Conservation (phyloP, 1,140 invertebrate species). For the Drosophila kanapiae region DNA sequence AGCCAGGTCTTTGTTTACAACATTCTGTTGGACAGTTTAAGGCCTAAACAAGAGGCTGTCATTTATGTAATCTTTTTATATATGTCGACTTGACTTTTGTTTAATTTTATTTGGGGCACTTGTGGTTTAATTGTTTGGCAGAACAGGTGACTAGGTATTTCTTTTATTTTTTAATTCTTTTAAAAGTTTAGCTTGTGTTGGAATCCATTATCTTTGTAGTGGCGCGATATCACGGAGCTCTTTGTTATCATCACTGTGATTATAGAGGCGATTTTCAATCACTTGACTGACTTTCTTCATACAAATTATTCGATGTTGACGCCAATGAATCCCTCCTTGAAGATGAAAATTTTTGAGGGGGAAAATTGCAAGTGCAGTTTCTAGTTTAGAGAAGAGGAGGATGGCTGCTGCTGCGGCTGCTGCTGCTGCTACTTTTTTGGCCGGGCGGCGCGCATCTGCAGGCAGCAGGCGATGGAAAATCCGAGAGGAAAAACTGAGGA, state of each 20-base stretch:
- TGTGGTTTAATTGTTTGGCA: slow-evolving; percentile 19
- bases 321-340: slow-evolving; percentile 11
- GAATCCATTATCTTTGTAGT: slow-evolving; percentile 30
- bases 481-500: slow-evolving; percentile 46
- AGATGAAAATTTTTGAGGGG: slow-evolving; percentile 11
- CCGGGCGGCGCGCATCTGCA: slow-evolving; percentile 52
- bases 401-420: slow-evolving; percentile 15
- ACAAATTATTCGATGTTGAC: slow-evolving; percentile 12
- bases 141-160: slow-evolving; percentile 20
- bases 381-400: slow-evolving; percentile 18
- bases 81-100: slow-evolving; percentile 8
- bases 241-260: slow-evolving; percentile 36
- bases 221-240: slow-evolving; percentile 14
- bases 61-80: slow-evolving; percentile 51
- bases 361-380: slow-evolving; percentile 27
- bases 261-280: slow-evolving; percentile 27
- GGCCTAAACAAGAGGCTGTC: slow-evolving; percentile 29
- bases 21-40: slow-evolving; percentile 43
- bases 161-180: slow-evolving; percentile 6
- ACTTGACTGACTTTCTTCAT: slow-evolving; percentile 33
- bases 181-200: not conserved
- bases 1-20: slow-evolving; percentile 52
- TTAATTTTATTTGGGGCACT: slow-evolving; percentile 26
- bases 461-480: slow-evolving; percentile 46
- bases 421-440: slow-evolving; percentile 33